A percentile compares a stretch with the other conserved stretches of the same genome.
phyloP scores from a whole-genome alignment of 2,797 vertebrate species.

The Cyprinodon diabolis region DNA sequence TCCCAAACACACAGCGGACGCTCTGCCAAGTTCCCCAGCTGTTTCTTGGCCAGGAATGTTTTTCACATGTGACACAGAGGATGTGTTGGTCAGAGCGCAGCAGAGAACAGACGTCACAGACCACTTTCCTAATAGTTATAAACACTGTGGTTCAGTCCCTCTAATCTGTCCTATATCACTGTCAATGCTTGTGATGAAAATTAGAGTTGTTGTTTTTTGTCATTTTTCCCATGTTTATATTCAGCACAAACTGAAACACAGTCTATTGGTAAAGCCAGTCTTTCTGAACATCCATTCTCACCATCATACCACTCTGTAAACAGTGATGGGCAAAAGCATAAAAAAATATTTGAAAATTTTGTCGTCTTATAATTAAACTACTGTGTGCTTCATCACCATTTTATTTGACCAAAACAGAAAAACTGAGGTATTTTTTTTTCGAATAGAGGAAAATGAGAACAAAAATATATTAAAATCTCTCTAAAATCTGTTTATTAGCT shows the following conservation, averaged over 20 bases:
- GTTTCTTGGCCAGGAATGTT: slow-evolving; percentile 41
- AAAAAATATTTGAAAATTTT: no score
- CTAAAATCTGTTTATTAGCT: no score
- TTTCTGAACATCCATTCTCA: neutral
- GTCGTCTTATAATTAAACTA: no score
- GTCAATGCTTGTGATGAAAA: neutral
- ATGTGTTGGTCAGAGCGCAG: slow-evolving; percentile 26
- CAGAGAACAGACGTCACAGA: slow-evolving; percentile 6
- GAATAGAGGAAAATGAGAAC: no score
- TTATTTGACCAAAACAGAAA: no score
- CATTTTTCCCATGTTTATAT: neutral
- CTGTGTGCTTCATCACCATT: no score
- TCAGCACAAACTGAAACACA: no score
- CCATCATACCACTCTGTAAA: neutral
- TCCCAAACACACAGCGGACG: neutral
- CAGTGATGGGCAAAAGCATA: no score
- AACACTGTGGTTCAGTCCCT: neutral
- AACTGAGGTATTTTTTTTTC: no score
- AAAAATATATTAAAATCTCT: no score
- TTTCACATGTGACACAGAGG: slow-evolving; percentile 40
- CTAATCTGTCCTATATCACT: neutral
- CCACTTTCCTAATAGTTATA: slow-evolving; percentile 6
- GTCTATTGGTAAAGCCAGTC: neutral
- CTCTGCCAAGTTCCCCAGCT: slow-evolving; percentile 43
- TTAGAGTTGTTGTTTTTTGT: neutral